Percentiles rank a stretch among this genome's conserved stretches.
phyloP scores from a whole-genome alignment of 2,888 invertebrate species.

The Hecatera dysodea region DNA sequence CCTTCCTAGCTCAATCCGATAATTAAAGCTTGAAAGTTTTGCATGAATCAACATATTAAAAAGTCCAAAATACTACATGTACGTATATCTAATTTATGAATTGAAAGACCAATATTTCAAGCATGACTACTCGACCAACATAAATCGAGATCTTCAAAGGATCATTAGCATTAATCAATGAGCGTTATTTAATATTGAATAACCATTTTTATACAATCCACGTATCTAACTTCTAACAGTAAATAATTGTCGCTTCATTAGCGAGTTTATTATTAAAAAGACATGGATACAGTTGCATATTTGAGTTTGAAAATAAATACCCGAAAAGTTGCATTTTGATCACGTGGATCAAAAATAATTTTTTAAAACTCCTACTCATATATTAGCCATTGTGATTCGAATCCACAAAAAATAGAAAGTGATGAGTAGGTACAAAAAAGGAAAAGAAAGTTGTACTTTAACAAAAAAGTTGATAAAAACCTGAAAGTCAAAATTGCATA shows the following conservation, averaged over 20 bases:
- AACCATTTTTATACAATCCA: neutral
- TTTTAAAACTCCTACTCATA: fast-evolving
- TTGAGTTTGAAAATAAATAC: neutral
- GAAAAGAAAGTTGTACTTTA: neutral
- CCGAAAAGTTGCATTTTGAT: no score
- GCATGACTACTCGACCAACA: neutral
- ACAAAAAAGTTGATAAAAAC: slow-evolving; percentile 1
- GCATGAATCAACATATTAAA: neutral
- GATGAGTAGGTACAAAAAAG: neutral
- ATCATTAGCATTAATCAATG: slow-evolving; percentile 6
- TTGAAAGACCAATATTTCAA: neutral
- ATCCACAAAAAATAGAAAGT: slow-evolving; percentile 15
- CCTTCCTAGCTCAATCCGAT: no score
- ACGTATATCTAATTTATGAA: neutral
- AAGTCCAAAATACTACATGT: neutral
- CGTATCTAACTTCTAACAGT: neutral
- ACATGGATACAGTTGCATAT: neutral
- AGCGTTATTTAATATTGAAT: neutral
- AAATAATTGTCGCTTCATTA: neutral
- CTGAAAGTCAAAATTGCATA: slow-evolving; percentile 4
- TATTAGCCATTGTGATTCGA: fast-evolving
- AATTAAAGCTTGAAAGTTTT: no score
- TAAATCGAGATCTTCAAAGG: neutral
- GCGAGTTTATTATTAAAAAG: neutral
- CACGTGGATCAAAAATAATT: neutral